These are phyloP conservation scores for Merluccius polli DNA, from an alignment of 2,797 vertebrate genomes.

Conservation along the genomic window DNA sequence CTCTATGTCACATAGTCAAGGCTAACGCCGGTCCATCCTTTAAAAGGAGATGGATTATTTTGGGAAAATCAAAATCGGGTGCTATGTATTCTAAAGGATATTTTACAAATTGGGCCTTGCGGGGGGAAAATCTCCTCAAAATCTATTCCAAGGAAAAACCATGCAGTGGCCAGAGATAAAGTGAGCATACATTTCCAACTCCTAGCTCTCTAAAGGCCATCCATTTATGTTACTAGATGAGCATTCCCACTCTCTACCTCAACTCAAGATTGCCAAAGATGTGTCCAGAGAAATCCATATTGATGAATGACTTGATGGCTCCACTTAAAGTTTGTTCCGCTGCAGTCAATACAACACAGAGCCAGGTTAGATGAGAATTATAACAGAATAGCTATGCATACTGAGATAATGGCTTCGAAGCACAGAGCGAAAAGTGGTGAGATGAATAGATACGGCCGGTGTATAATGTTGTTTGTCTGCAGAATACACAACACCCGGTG, in stretches of 20 bases:
- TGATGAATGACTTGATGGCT: slow-evolving; percentile 52
- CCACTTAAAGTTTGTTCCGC: slow-evolving; percentile 28
- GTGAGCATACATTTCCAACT: slow-evolving; percentile 8
- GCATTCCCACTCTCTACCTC: slow-evolving; percentile 27
- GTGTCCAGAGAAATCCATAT: slow-evolving; percentile 48
- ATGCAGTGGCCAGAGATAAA: slow-evolving; percentile 6
- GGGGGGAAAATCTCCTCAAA: not conserved
- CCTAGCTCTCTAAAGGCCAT: slow-evolving; percentile 22
- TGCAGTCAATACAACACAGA: slow-evolving; percentile 30
- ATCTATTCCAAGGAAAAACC: not conserved
- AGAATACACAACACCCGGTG: not conserved
- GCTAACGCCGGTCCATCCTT: slow-evolving; percentile 14
- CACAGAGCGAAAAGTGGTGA: not conserved
- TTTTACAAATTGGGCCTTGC: not conserved
- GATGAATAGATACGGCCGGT: not conserved
- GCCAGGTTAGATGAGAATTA: slow-evolving; percentile 34
- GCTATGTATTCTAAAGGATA: slow-evolving; percentile 9
- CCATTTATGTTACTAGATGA: slow-evolving; percentile 30
- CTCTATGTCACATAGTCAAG: slow-evolving; percentile 1
- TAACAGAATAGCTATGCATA: slow-evolving; percentile 2
- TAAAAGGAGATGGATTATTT: slow-evolving; percentile 17
- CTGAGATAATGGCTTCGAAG: slow-evolving; percentile 13
- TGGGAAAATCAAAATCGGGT: not conserved
- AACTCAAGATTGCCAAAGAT: slow-evolving; percentile 20
- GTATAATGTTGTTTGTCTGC: slow-evolving; percentile 7